These are phyloP conservation scores for Sciurus niger DNA, from an alignment of 2,113 vertebrate genomes.

Conservation along the genomic window DNA sequence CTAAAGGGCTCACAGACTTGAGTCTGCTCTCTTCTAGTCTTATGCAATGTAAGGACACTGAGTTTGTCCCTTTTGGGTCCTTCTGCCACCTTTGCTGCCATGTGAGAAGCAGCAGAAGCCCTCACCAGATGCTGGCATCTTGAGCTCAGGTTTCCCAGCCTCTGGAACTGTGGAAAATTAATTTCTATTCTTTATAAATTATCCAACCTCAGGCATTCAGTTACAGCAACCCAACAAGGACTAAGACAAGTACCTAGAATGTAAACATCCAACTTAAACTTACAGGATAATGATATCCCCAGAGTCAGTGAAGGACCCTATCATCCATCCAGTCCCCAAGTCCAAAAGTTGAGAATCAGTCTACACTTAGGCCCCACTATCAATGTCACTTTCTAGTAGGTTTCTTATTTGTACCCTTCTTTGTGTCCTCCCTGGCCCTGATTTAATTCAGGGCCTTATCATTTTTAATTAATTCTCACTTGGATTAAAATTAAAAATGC, in stretches of 20 bases:
- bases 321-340: not conserved
- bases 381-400: not conserved
- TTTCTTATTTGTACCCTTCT: not conserved
- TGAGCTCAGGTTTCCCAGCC: not conserved
- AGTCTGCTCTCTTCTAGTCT: not conserved
- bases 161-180: not conserved
- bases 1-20: not conserved
- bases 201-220: not conserved
- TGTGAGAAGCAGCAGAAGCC: not conserved
- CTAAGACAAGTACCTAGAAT: not conserved
- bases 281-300: not conserved
- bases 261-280: not conserved
- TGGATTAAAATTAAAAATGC: not conserved
- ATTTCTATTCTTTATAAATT: not conserved
- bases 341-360: not conserved
- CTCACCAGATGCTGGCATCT: not conserved
- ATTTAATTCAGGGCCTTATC: not conserved
- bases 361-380: not conserved
- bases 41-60: not conserved
- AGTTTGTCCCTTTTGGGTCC: not conserved
- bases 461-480: constrained; percentile 7
- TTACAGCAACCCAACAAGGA: not conserved
- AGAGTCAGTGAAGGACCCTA: not conserved
- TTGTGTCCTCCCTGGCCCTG: not conserved
- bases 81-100: not conserved